Evolutionary conservation across 2,797 vertebrate genomes (phyloP).

Genomic region (Pitangus sulphuratus): DNA sequence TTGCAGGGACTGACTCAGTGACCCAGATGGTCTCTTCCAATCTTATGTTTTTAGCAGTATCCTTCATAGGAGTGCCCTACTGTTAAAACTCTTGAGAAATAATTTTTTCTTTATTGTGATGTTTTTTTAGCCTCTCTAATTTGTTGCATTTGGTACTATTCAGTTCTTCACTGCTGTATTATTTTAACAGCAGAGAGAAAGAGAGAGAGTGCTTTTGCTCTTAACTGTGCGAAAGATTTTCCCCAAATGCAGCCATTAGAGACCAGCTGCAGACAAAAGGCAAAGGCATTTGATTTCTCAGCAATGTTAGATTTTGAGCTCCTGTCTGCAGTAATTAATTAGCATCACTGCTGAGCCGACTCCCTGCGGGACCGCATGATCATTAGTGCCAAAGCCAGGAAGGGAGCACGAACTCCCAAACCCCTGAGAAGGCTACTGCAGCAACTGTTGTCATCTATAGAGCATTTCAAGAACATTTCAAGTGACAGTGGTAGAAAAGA

Average conservation of each 20-base stretch:
- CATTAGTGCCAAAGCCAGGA: constrained; percentile 29
- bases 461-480: constrained; percentile 35
- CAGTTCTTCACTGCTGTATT: not conserved
- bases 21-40: not conserved
- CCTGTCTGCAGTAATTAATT: constrained; percentile 49
- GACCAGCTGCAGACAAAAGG: not conserved
- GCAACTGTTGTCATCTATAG: not conserved
- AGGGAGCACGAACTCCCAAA: constrained; percentile 11
- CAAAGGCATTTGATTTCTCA: constrained; percentile 1
- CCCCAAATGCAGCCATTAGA: not conserved
- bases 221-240: constrained; percentile 29
- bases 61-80: not conserved
- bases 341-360: constrained; percentile 16
- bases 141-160: not conserved
- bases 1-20: not conserved
- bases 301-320: not conserved
- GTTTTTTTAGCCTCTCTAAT: not conserved
- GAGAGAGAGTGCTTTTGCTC: not conserved
- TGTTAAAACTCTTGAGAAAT: not conserved
- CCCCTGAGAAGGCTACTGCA: not conserved
- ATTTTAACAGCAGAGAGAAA: not conserved
- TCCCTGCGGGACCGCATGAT: constrained; percentile 1
- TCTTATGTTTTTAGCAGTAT: not conserved
- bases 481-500: not conserved
- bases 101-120: not conserved